Evolutionary conservation across 2,113 vertebrate genomes (phyloP).

Genomic region (Scytalopus superciliaris): DNA sequence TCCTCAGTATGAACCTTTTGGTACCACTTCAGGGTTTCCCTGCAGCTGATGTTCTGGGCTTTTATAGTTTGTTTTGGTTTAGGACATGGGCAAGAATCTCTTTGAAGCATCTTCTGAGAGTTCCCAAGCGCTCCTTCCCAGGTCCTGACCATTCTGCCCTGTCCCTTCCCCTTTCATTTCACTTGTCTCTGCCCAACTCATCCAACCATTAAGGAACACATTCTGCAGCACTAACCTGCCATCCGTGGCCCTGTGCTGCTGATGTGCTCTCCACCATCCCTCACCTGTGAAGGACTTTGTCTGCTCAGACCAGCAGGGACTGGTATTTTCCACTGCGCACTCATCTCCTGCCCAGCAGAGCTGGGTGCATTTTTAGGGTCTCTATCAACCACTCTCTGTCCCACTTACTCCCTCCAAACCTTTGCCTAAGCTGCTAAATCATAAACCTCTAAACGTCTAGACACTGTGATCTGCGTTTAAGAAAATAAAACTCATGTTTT

Average conservation of each 20-base stretch:
- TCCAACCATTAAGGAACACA: background rate
- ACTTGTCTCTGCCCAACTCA: background rate
- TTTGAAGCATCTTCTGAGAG: background rate
- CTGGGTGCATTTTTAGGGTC: background rate
- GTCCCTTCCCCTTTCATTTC: background rate
- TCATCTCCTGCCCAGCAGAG: background rate
- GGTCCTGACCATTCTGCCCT: background rate
- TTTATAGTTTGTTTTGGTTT: background rate
- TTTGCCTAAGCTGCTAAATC: slow-evolving; percentile 46
- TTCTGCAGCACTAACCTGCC: background rate
- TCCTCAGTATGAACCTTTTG: background rate
- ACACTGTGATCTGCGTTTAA: slow-evolving; percentile 47
- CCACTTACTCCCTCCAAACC: slow-evolving; percentile 21
- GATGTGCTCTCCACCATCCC: background rate
- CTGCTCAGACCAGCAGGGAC: background rate
- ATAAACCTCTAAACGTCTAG: slow-evolving; percentile 41
- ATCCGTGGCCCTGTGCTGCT: background rate
- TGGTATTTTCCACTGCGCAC: background rate
- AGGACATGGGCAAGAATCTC: background rate
- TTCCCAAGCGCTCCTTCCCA: background rate
- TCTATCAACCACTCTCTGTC: background rate
- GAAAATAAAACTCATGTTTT: slow-evolving; percentile 67
- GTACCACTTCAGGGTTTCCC: background rate
- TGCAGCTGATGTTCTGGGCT: background rate
- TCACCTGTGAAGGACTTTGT: slow-evolving; percentile 38